Conservation (phyloP, 2,888 invertebrate species). For the Callyntrura guangdongensis region DNA sequence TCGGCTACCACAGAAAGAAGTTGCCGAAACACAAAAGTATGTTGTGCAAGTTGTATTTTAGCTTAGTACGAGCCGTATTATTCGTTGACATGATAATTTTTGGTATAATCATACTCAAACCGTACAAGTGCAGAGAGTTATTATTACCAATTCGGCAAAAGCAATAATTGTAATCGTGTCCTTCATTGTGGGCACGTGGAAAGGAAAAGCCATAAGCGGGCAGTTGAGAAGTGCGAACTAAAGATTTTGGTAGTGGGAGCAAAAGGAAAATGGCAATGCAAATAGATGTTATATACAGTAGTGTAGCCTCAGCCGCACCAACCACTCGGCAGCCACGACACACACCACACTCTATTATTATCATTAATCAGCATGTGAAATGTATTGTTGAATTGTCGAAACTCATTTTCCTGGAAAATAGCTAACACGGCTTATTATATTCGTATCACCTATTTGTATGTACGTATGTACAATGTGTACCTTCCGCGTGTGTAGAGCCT, state of each 20-base stretch:
- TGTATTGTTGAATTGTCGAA: constrained; percentile 59
- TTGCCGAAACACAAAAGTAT: too few species aligned
- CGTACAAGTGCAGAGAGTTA: constrained; percentile 42
- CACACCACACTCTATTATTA: constrained; percentile 60
- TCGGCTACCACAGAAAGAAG: too few species aligned
- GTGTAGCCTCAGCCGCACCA: neutral
- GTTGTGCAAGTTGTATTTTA: neutral
- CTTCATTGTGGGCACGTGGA: constrained; percentile 3
- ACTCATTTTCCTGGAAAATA: constrained; percentile 59
- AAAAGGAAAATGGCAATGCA: neutral
- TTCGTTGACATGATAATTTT: neutral
- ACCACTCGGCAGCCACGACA: constrained; percentile 11
- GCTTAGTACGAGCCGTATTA: neutral
- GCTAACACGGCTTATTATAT: constrained; percentile 31
- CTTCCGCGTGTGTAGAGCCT: neutral
- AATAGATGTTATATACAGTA: neutral
- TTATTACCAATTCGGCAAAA: constrained; percentile 20
- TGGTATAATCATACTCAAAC: neutral
- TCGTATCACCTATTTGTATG: neutral
- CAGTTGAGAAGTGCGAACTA: neutral
- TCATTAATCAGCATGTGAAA: constrained; percentile 71
- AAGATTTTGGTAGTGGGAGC: constrained; percentile 1
- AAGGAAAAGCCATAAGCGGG: constrained; percentile 32
- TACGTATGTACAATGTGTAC: neutral
- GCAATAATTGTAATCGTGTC: constrained; percentile 51